A percentile compares a stretch with the other conserved stretches of the same genome.
Conservation (phyloP, 2,113 vertebrate species). For the Terrapene triunguis region DNA sequence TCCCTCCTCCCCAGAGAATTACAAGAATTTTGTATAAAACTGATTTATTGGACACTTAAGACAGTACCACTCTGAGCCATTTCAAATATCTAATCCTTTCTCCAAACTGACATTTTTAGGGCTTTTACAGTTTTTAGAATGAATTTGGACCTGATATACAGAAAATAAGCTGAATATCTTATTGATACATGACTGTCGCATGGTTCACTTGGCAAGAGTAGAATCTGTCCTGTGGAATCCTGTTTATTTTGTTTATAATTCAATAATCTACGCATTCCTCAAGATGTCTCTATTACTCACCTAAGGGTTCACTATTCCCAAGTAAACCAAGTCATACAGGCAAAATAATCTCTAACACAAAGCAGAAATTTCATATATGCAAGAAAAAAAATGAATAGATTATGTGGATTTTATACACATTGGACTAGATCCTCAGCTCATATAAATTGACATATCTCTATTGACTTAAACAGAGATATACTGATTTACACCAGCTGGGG, state of each 20-base stretch:
- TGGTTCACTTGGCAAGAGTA: neutral
- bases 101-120: fast-evolving
- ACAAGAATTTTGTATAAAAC: neutral
- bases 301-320: neutral
- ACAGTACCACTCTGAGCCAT: neutral
- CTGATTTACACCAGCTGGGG: neutral
- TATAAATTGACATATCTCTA: neutral
- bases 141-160: neutral
- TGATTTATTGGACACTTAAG: neutral
- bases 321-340: neutral
- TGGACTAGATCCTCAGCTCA: neutral
- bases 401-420: neutral
- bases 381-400: neutral
- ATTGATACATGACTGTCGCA: neutral
- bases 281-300: neutral
- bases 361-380: neutral
- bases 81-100: neutral
- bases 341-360: neutral
- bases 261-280: neutral
- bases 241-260: neutral
- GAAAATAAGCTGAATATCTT: neutral
- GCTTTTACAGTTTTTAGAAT: neutral
- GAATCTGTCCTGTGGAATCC: neutral
- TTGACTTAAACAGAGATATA: neutral
- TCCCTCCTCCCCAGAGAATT: neutral